A percentile compares a stretch with the other conserved stretches of the same genome.
Evolutionary conservation across 2,888 invertebrate genomes (phyloP).

Genomic region (Byasa hedistus): DNA sequence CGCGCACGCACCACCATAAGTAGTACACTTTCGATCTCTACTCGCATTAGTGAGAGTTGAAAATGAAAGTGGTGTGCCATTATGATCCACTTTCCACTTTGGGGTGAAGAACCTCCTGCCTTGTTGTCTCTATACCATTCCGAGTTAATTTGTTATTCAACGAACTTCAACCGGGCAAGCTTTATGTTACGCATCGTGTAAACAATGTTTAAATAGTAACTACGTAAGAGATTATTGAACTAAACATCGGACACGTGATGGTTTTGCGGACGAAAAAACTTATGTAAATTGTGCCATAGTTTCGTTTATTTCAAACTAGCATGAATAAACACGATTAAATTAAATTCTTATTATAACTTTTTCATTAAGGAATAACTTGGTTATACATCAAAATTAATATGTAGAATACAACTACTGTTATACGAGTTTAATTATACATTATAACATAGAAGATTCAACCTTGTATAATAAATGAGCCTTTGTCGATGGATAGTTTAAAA

Average conservation of each 20-base stretch:
- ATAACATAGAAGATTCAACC: constrained; percentile 4
- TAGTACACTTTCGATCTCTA: constrained; percentile 78
- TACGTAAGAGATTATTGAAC: constrained; percentile 30
- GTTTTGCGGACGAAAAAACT: constrained; percentile 4
- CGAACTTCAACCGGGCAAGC: constrained; percentile 37
- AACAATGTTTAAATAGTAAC: constrained; percentile 19
- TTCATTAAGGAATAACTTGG: too few relatives aligned
- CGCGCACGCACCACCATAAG: constrained; percentile 74
- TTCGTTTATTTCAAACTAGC: neutral
- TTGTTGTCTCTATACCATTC: constrained; percentile 53
- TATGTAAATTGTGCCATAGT: constrained; percentile 4
- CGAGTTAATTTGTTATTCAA: constrained; percentile 55
- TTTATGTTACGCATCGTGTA: constrained; percentile 25
- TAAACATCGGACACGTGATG: constrained; percentile 1
- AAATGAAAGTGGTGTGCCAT: constrained; percentile 82
- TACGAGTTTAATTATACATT: neutral
- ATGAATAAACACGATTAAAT: neutral
- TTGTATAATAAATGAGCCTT: constrained; percentile 16
- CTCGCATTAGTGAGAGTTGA: constrained; percentile 78
- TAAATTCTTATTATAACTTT: too few relatives aligned
- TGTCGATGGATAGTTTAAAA: constrained; percentile 38
- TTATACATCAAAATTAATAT: too few relatives aligned
- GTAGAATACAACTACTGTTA: neutral
- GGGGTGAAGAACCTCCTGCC: constrained; percentile 69
- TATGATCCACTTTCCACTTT: constrained; percentile 76